phyloP scores from a whole-genome alignment of 2,113 vertebrate species.

The Zapornia atra region DNA sequence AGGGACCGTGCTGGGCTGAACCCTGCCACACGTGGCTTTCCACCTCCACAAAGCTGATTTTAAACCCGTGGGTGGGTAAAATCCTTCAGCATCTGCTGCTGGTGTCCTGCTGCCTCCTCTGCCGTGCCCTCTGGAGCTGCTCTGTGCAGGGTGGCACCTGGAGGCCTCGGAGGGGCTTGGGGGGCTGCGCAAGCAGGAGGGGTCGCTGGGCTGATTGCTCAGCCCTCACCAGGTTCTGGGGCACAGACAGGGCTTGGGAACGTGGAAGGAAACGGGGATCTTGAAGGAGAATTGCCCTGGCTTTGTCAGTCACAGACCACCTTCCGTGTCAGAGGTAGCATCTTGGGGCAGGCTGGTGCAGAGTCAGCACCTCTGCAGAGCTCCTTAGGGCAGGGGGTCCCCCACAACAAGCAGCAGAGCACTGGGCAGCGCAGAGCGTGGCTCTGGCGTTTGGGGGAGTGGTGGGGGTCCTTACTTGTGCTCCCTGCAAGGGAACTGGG shows the following conservation, averaged over 20 bases:
- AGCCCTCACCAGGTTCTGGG: not conserved
- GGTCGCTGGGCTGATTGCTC: not conserved
- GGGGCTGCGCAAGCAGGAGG: not conserved
- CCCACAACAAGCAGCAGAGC: not conserved
- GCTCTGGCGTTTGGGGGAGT: not conserved
- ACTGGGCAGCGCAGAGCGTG: not conserved
- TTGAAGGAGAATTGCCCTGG: not conserved
- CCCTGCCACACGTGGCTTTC: not conserved
- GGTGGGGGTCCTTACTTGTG: not conserved
- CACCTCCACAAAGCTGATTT: not conserved
- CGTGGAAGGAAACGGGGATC: not conserved
- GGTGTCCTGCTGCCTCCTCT: not conserved
- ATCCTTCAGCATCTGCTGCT: not conserved
- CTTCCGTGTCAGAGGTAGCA: not conserved
- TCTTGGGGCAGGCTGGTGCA: not conserved
- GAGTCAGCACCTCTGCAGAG: not conserved
- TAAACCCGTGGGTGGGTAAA: not conserved
- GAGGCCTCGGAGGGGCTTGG: fast-evolving
- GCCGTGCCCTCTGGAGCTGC: not conserved
- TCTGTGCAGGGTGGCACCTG: not conserved
- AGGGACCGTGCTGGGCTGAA: not conserved
- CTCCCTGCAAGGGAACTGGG: not conserved
- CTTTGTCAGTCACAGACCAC: not conserved
- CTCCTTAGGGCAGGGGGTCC: not conserved
- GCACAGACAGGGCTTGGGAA: not conserved